Base-by-base conservation (phyloP, 1,140 invertebrate genomes). In the Drosophila equinoxialis region DNA sequence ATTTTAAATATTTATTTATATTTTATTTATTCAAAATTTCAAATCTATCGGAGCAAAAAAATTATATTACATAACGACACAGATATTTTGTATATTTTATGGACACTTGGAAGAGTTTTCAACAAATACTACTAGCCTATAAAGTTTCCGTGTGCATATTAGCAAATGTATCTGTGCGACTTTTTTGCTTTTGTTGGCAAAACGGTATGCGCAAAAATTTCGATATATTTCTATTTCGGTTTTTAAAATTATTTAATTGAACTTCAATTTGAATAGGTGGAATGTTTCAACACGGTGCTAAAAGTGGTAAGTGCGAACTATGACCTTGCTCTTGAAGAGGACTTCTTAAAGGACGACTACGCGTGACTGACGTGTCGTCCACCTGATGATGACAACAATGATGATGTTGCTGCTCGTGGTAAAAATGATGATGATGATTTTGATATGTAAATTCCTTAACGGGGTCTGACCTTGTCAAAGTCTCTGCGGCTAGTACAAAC, bases 391-490 rank as follows among this genome's bases (percentile, higher is more conserved):
- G 17, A 20, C 48, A 54, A 8, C 17, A 17, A n/a, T 20, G 10
- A 51, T 11, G 11, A 54, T 54, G 48, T 30, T 54, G 23, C 10
- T 37, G 35, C 10, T 37, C 10, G 3, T 51, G 45, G 8, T 59
- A 6, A 59, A 5, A 17, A 51, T 23, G 17, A 23, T 51, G 8
- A 51, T 11, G 45, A 51, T 51, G 45, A 30, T 30, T 30, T 1
- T 30, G 30, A 23, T 51, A 51, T 51, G 45, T 51, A 51, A 51
- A 51, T 59, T 37, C 33, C 13, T n/a, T 7, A 14, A 37, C 35
- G 14, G 57, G 57, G 57, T 59, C 30, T 59, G 57, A 59, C 57
- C 57, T 59, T 59, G 57, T 59, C 57, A 59, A 37, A 51, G 45
- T 51, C 45, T 51, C 17, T 23, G 20, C 45, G 17, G 45, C 35